A percentile compares a stretch with the other conserved stretches of the same genome.
phyloP scores from a whole-genome alignment of 2,113 vertebrate genomes.

The Siphamia tubifer region DNA sequence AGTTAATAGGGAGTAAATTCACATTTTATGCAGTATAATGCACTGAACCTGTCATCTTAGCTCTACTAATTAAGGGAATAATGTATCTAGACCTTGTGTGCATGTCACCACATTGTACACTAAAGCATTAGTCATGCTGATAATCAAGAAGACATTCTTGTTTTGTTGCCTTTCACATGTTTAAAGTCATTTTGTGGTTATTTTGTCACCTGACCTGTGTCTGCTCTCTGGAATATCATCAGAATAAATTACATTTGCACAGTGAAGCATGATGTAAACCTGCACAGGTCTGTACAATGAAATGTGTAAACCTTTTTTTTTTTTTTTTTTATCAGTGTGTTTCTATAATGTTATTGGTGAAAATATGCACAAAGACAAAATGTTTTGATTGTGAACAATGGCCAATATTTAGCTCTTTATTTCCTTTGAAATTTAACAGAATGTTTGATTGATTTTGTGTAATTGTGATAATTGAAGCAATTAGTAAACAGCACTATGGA shows the following conservation, averaged over 20 bases:
- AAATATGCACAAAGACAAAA: slow-evolving; percentile 12
- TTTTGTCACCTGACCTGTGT: slow-evolving; percentile 30
- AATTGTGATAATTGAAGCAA: not conserved
- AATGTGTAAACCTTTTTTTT: not conserved
- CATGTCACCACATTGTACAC: slow-evolving; percentile 51
- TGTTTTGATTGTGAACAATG: slow-evolving; percentile 17
- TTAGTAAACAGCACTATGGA: not conserved
- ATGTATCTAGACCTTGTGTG: slow-evolving; percentile 47
- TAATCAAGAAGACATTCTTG: slow-evolving; percentile 35
- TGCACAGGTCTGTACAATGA: slow-evolving; percentile 14
- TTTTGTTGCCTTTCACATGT: slow-evolving; percentile 47
- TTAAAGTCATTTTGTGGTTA: slow-evolving; percentile 22
- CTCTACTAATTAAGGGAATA: slow-evolving; percentile 53
- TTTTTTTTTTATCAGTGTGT: slow-evolving; percentile 20
- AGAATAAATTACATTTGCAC: slow-evolving; percentile 19
- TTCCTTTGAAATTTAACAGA: not conserved
- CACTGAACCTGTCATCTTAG: slow-evolving; percentile 48
- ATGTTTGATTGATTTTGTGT: not conserved
- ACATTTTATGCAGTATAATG: slow-evolving; percentile 45
- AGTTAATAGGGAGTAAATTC: slow-evolving; percentile 31
- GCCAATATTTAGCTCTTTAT: not conserved
- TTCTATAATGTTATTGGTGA: slow-evolving; percentile 29
- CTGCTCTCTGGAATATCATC: slow-evolving; percentile 13
- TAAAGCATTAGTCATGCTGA: slow-evolving; percentile 45
- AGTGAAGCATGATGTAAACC: slow-evolving; percentile 23